Conservation (phyloP, 2,797 vertebrate species). For the Microctenopoma steveboyesi region DNA sequence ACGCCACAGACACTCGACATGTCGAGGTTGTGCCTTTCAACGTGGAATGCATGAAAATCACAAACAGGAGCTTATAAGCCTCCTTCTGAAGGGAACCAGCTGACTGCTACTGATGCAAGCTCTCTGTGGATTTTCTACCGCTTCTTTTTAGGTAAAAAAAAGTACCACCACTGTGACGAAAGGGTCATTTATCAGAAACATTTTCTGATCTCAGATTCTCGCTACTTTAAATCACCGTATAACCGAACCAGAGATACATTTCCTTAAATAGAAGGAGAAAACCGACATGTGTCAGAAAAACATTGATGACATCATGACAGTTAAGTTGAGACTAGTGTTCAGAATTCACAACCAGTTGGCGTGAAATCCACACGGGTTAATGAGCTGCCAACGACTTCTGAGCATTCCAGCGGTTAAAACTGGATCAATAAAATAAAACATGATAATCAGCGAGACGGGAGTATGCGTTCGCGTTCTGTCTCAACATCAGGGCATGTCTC, state of each 20-base stretch:
- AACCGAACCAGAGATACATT: too few relatives aligned
- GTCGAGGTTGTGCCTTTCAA: conserved; percentile 3
- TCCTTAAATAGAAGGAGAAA: too few relatives aligned
- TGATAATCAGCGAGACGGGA: conserved; percentile 9
- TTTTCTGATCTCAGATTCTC: neutral
- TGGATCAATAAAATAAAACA: neutral
- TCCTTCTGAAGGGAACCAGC: conserved; percentile 5
- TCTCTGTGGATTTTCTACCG: neutral
- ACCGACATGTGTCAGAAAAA: neutral
- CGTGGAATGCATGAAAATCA: conserved; percentile 10
- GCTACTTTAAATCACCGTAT: neutral
- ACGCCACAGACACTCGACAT: conserved; percentile 36
- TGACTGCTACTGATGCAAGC: neutral
- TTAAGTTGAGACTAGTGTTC: neutral
- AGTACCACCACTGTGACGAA: too few relatives aligned
- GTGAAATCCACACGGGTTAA: neutral
- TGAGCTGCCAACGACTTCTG: neutral
- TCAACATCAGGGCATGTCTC: conserved; percentile 59
- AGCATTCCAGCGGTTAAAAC: neutral
- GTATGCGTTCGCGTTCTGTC: conserved; percentile 32
- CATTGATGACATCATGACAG: neutral
- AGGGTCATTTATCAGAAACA: too few relatives aligned
- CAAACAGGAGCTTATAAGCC: conserved; percentile 25
- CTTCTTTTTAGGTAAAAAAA: too few relatives aligned
- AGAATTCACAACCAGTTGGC: neutral